These are phyloP conservation scores for Varecia variegata DNA, from an alignment of 2,797 vertebrate species.

Conservation along the genomic window DNA sequence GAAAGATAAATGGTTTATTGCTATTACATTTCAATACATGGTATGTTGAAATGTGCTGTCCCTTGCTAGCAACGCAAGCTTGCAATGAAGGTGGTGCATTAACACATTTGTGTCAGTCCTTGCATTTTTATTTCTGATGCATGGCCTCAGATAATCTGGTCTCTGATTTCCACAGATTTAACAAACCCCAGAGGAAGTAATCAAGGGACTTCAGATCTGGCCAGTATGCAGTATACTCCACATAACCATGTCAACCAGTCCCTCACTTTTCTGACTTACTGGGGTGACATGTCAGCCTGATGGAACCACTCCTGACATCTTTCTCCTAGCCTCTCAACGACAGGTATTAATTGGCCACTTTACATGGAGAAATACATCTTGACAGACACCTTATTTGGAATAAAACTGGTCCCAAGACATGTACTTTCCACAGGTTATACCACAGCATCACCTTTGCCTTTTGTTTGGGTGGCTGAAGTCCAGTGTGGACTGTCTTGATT, in stretches of 20 bases:
- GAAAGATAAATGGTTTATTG: neutral
- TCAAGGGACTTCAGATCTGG: neutral
- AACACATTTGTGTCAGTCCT: neutral
- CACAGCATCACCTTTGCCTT: neutral
- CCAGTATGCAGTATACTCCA: neutral
- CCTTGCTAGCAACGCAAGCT: neutral
- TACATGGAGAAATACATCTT: neutral
- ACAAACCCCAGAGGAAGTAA: neutral
- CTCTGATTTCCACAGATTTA: neutral
- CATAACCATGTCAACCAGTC: neutral
- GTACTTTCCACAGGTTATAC: neutral
- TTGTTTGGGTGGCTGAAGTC: neutral
- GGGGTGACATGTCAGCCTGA: neutral
- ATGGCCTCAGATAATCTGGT: neutral
- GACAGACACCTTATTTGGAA: neutral
- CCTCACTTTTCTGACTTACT: neutral
- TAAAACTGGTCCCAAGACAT: neutral
- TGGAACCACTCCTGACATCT: neutral
- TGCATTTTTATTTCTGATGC: neutral
- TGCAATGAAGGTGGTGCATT: neutral
- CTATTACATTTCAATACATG: neutral
- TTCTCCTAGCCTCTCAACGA: neutral
- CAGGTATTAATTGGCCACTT: neutral
- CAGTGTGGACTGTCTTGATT: neutral
- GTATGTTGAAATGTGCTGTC: neutral